phyloP scores from a whole-genome alignment of 2,797 vertebrate species.

The Chelidonichthys spinosus region DNA sequence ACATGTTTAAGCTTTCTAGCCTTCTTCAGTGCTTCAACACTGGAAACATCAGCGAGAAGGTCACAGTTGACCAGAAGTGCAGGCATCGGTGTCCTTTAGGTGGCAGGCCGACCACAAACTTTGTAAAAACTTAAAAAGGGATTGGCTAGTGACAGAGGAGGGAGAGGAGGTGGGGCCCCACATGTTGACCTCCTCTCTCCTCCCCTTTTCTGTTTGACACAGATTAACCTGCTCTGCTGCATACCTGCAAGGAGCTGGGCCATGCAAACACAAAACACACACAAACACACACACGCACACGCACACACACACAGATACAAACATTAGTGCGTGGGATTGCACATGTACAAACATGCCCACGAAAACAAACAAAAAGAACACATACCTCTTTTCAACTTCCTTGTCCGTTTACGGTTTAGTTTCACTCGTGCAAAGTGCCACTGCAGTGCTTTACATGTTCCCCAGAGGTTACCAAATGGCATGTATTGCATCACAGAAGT shows the following conservation, averaged over 20 bases:
- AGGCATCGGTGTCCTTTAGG: conserved; percentile 51
- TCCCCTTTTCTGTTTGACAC: conserved; percentile 37
- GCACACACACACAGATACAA: neutral
- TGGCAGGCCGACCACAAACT: conserved; percentile 56
- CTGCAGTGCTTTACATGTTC: neutral
- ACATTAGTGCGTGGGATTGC: neutral
- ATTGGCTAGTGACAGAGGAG: neutral
- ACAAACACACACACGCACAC: conserved; percentile 24
- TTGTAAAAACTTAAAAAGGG: neutral
- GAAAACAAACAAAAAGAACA: conserved; percentile 10
- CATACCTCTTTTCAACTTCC: neutral
- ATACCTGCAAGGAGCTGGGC: conserved; percentile 49
- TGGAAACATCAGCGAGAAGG: neutral
- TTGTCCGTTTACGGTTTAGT: neutral
- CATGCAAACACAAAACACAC: conserved; percentile 38
- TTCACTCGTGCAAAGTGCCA: neutral
- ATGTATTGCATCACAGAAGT: conserved; percentile 3
- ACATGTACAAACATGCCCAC: conserved; percentile 15
- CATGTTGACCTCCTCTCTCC: conserved; percentile 11
- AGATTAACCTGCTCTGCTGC: conserved; percentile 70
- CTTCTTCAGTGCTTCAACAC: no score
- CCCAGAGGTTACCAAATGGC: neutral
- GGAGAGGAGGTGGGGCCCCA: conserved; percentile 13
- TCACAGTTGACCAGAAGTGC: neutral
- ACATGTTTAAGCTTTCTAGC: neutral